These are phyloP conservation scores for Drosophila takahashii DNA, from an alignment of 1,140 invertebrate genomes.

Conservation along the genomic window DNA sequence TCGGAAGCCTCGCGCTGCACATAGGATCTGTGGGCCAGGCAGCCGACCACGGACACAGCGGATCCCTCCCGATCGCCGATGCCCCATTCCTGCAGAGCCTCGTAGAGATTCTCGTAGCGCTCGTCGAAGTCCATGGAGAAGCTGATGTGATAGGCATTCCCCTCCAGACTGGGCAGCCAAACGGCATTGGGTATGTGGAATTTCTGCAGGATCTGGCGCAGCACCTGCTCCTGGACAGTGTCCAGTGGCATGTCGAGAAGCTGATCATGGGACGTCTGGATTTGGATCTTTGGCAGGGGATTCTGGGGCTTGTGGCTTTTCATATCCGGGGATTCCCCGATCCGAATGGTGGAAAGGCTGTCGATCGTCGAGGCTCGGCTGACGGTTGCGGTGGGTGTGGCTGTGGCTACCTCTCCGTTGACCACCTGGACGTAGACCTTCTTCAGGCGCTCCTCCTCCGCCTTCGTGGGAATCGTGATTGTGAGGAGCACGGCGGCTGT, in stretches of 20 bases:
- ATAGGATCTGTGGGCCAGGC: constrained; percentile 74
- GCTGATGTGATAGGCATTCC: constrained; percentile 77
- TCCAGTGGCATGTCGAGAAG: constrained; percentile 56
- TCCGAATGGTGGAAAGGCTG: constrained; percentile 22
- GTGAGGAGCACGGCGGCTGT: constrained; percentile 81
- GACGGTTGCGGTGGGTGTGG: neutral
- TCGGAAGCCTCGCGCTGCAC: constrained; percentile 16
- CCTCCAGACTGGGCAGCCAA: constrained; percentile 71
- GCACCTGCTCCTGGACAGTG: constrained; percentile 72
- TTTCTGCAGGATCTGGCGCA: constrained; percentile 76
- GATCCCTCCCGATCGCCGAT: constrained; percentile 85
- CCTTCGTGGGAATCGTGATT: constrained; percentile 83
- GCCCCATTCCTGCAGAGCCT: constrained; percentile 83
- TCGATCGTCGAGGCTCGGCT: constrained; percentile 19
- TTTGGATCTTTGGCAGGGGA: constrained; percentile 12
- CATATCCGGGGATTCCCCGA: neutral
- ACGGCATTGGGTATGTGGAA: constrained; percentile 73
- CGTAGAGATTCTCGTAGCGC: constrained; percentile 84
- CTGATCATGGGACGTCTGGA: constrained; percentile 19
- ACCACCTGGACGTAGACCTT: constrained; percentile 26
- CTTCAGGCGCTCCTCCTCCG: constrained; percentile 69
- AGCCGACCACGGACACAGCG: constrained; percentile 84
- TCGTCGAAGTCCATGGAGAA: constrained; percentile 85
- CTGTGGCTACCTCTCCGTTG: neutral
- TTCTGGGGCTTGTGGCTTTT: neutral